Base-by-base conservation (phyloP, 2,888 invertebrate species). In the Cloeon dipterum region DNA sequence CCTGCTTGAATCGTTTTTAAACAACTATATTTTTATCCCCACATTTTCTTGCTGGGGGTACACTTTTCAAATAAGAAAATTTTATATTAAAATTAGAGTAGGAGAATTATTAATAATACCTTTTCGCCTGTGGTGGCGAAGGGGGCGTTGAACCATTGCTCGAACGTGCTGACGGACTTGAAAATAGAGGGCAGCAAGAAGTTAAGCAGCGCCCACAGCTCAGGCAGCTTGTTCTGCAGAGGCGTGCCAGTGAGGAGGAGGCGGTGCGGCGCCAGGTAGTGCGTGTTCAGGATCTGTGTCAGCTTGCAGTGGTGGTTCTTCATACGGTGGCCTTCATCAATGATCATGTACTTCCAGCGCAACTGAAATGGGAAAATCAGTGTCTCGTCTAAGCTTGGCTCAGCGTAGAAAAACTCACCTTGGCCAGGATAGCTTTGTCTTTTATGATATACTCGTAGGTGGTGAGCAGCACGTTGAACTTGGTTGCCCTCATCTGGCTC, bases 111-210 rank as follows among this genome's bases (percentile, higher is more conserved):
- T n/a, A n/a, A n/a, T n/a, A n/a, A 39, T 42, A 59, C 65, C 52
- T 59, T 58, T 45, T 72, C 70, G 41, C 68, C 68, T 26, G 70
- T 70, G 40, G 66, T 66, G 2, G 70, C 69, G 53, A 71, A 71
- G 3, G 71, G 71, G 34, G 71, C 70, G 52, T 73, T 71, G 52
- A 71, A 71, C 70, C 70, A 72, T 49, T 68, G 68, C 47, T 70
- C 70, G 52, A 70, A 70, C 8, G 68, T 71, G 34, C 62, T 60
- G 44, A 63, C 64, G 3, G 65, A 66, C 47, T 68, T 67, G 57
- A 73, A 73, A 41, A 73, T 72, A 14, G 63, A 62, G 14, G 71
- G 70, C 41, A 72, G 55, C 38, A 71, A 49, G 52, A 71, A 71
- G 50, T 72, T 71, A 40, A 71, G 51, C 37, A 71, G 52, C 16